A percentile compares a stretch with the other conserved stretches of the same genome.
Evolutionary conservation across 1,140 invertebrate species (phyloP).

Genomic region (Triops longicaudatus): DNA sequence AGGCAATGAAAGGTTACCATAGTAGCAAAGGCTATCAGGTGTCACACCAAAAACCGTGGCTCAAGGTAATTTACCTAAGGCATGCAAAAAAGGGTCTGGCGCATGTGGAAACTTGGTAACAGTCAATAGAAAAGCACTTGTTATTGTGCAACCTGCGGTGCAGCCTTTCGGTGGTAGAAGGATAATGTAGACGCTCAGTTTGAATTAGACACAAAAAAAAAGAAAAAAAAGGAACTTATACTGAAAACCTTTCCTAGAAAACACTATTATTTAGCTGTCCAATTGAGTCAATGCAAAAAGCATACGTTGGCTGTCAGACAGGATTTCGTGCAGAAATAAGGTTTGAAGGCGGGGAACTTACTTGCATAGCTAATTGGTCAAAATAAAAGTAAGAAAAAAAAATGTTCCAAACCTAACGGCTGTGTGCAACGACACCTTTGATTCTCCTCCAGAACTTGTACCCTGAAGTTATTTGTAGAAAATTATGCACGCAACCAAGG

Average conservation of each 20-base stretch:
- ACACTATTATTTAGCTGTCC: conserved; percentile 12
- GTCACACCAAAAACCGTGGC: conserved; percentile 2
- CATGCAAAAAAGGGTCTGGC: not conserved
- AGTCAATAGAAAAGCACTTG: not conserved
- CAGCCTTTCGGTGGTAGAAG: not conserved
- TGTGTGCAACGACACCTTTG: no score
- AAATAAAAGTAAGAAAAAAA: no score
- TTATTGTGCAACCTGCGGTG: conserved; percentile 6
- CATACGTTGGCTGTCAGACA: not conserved
- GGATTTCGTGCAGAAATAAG: not conserved
- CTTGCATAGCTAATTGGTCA: no score
- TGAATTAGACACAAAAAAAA: not conserved
- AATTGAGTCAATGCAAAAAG: not conserved
- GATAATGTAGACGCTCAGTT: not conserved
- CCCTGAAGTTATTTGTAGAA: no score
- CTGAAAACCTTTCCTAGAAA: not conserved
- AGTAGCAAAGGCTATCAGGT: not conserved
- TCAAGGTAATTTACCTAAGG: conserved; percentile 3
- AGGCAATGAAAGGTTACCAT: not conserved
- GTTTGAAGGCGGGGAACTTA: not conserved
- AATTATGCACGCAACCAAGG: no score
- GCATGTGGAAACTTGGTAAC: conserved; percentile 6
- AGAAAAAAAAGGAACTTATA: not conserved
- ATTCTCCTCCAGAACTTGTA: no score
- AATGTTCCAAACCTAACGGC: no score